These are phyloP conservation scores for Lophura swinhoii DNA, from an alignment of 2,797 vertebrate genomes.

Conservation along the genomic window DNA sequence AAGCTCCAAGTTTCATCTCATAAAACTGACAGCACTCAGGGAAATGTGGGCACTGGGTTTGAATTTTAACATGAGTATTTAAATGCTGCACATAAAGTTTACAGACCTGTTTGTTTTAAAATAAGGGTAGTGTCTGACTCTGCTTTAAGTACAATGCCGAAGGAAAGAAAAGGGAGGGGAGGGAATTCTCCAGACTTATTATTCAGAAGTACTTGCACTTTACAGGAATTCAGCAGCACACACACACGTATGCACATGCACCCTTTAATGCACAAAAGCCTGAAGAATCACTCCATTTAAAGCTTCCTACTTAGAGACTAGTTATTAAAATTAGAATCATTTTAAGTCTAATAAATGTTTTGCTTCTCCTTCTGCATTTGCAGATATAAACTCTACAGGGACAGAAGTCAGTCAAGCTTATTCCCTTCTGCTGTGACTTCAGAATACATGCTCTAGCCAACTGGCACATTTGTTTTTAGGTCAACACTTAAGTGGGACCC, in stretches of 20 bases:
- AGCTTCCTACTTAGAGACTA: conserved; percentile 41
- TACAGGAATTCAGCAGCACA: conserved; percentile 45
- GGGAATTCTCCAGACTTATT: conserved; percentile 56
- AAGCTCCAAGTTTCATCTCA: conserved; percentile 76
- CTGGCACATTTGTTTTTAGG: conserved; percentile 84
- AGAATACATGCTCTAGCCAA: conserved; percentile 80
- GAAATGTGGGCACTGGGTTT: conserved; percentile 71
- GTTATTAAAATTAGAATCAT: conserved; percentile 77
- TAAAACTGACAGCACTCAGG: conserved; percentile 79
- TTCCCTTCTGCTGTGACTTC: conserved; percentile 80
- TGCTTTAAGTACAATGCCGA: conserved; percentile 61
- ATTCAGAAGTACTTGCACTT: conserved; percentile 62
- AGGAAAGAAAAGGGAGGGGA: conserved; percentile 50
- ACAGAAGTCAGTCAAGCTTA: conserved; percentile 81
- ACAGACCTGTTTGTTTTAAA: conserved; percentile 81
- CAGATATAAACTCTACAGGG: conserved; percentile 79
- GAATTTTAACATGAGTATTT: conserved; percentile 82
- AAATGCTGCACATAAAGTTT: conserved; percentile 79
- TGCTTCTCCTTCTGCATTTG: conserved; percentile 80
- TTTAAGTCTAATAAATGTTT: conserved; percentile 79
- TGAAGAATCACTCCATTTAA: conserved; percentile 39
- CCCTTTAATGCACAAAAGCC: conserved; percentile 38
- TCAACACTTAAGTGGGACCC: conserved; percentile 83
- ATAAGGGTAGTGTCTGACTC: conserved; percentile 74
- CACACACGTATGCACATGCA: neutral